Percentiles rank a stretch among this genome's conserved stretches.
Evolutionary conservation across 2,888 invertebrate genomes (phyloP).

Genomic region (Dascillus cervinus): DNA sequence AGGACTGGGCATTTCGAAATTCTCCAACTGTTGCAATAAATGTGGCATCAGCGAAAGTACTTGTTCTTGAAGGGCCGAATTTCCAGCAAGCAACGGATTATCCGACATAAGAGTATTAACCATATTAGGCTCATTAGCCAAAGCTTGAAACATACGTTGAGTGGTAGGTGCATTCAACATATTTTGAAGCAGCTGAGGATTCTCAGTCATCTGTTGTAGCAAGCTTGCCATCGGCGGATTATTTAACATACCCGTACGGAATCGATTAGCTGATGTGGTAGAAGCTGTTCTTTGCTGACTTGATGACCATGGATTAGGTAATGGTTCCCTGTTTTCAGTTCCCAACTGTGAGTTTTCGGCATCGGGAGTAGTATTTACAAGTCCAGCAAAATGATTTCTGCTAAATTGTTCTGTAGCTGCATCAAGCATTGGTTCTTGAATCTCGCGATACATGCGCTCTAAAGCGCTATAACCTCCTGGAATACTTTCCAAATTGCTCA

Average conservation of each 20-base stretch:
- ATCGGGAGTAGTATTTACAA: conserved; percentile 51
- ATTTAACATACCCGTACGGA: conserved; percentile 57
- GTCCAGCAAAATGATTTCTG: conserved; percentile 82
- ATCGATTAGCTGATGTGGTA: conserved; percentile 12
- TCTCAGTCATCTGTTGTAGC: conserved; percentile 75
- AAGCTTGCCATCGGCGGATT: conserved; percentile 83
- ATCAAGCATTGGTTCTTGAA: conserved; percentile 90
- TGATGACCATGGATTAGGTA: conserved; percentile 89
- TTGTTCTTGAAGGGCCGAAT: conserved; percentile 77
- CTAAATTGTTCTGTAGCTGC: conserved; percentile 84
- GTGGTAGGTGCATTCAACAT: conserved; percentile 88
- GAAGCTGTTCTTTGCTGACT: conserved; percentile 35
- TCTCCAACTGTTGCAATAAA: conserved; percentile 78
- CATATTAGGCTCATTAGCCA: conserved; percentile 81
- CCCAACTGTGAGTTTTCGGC: conserved; percentile 73
- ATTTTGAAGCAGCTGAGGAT: conserved; percentile 83
- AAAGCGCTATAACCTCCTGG: conserved; percentile 92
- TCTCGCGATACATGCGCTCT: conserved; percentile 54
- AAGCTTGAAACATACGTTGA: conserved; percentile 76
- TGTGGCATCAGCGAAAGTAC: conserved; percentile 81
- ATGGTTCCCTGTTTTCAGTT: conserved; percentile 81
- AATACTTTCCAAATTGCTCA: conserved; percentile 91
- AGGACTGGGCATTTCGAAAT: conserved; percentile 82
- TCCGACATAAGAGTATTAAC: conserved; percentile 61
- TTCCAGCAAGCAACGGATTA: conserved; percentile 81